Percentiles rank a stretch among this genome's conserved stretches.
Evolutionary conservation across 2,113 vertebrate genomes (phyloP).

Genomic region (Oncorhynchus nerka): DNA sequence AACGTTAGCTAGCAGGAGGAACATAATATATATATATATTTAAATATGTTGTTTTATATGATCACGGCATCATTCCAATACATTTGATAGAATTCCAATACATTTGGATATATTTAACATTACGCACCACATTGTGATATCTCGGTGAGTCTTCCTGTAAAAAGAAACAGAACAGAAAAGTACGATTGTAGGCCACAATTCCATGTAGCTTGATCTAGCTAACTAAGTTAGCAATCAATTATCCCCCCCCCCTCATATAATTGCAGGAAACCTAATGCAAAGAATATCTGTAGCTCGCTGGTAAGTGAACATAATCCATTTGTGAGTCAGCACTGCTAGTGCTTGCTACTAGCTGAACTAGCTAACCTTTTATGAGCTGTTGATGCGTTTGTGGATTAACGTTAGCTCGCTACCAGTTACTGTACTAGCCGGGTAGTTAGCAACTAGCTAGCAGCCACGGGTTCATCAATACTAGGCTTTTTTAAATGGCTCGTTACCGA

Average conservation of each 20-base stretch:
- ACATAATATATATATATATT: background rate
- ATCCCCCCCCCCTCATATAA: background rate
- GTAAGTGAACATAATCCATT: too few species aligned
- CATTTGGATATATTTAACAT: conserved; percentile 37
- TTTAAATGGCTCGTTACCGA: conserved; percentile 1
- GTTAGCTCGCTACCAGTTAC: too few species aligned
- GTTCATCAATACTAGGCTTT: background rate
- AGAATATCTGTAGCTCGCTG: too few species aligned
- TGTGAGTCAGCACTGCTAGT: too few species aligned
- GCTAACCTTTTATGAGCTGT: too few species aligned
- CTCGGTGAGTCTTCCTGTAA: conserved; percentile 77
- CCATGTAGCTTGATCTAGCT: conserved; percentile 22
- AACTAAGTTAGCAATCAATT: background rate
- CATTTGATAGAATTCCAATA: background rate
- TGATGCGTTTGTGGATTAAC: too few species aligned
- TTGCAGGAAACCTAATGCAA: too few species aligned
- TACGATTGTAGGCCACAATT: conserved; percentile 69
- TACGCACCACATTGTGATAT: conserved; percentile 77
- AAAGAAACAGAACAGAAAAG: conserved; percentile 71
- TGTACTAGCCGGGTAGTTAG: too few species aligned
- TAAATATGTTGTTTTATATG: background rate
- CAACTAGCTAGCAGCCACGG: background rate
- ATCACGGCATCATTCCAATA: background rate
- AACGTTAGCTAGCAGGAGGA: background rate
- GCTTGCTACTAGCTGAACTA: too few species aligned